These are phyloP conservation scores for Tetragnatha montana DNA, from an alignment of 2,888 invertebrate genomes.

Conservation along the genomic window DNA sequence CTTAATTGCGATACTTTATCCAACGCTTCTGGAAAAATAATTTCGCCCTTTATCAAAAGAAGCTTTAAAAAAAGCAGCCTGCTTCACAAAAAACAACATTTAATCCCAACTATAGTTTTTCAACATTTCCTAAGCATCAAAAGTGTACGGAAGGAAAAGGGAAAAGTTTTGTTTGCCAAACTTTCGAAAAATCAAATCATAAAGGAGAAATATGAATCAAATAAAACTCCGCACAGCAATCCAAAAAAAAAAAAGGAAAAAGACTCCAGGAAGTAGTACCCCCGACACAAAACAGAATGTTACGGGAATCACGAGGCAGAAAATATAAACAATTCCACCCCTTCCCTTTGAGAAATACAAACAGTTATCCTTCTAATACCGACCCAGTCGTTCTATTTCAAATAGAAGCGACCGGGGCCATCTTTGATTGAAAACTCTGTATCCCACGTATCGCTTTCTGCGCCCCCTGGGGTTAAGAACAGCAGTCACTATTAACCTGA, in stretches of 20 bases:
- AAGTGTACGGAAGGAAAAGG: not conserved
- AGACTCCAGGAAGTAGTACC: slow-evolving; percentile 6
- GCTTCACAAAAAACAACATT: not conserved
- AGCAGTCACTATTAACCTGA: slow-evolving; percentile 59
- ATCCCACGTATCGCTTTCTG: slow-evolving; percentile 29
- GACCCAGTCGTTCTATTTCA: slow-evolving; percentile 47
- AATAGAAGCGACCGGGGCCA: slow-evolving; percentile 45
- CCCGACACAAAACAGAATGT: slow-evolving; percentile 42
- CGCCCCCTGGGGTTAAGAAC: slow-evolving; percentile 46
- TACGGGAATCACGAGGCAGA: slow-evolving; percentile 1
- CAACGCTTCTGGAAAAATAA: not conserved
- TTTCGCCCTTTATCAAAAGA: not conserved
- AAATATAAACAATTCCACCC: slow-evolving; percentile 42
- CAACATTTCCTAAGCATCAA: not conserved
- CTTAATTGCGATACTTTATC: too few species aligned
- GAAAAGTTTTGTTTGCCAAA: not conserved
- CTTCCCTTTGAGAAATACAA: slow-evolving; percentile 47
- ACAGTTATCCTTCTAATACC: slow-evolving; percentile 67
- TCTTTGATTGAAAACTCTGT: slow-evolving; percentile 65
- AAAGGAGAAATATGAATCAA: slow-evolving; percentile 42
- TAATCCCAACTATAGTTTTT: not conserved
- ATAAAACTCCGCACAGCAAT: slow-evolving; percentile 21
- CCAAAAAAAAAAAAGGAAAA: slow-evolving; percentile 25
- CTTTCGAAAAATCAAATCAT: slow-evolving; percentile 15
- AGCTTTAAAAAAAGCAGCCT: too few species aligned